Conservation (phyloP, 1,140 invertebrate genomes). For the Tigriopus japonicus region DNA sequence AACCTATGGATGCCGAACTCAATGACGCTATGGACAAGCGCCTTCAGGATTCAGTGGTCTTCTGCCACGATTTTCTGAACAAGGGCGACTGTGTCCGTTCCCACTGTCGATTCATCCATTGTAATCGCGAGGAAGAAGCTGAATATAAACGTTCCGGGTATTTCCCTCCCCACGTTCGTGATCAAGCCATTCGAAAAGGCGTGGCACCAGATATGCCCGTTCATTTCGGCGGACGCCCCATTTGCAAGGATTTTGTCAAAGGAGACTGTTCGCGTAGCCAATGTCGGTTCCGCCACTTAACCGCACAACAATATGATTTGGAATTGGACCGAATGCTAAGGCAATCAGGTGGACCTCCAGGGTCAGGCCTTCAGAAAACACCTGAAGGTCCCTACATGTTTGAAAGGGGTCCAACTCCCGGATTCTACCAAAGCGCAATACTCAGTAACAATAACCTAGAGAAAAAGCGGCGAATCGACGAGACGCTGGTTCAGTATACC, state of each 20-base stretch:
- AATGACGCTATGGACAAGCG: not conserved
- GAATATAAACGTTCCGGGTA: constrained; percentile 46
- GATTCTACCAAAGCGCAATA: too few species aligned
- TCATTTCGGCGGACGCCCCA: constrained; percentile 30
- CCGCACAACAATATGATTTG: not conserved
- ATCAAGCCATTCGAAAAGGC: constrained; percentile 21
- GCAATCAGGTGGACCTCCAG: not conserved
- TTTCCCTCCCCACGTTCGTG: constrained; percentile 37
- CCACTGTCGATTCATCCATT: constrained; percentile 54
- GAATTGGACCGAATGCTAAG: not conserved
- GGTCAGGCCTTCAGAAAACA: not conserved
- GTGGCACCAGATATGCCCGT: constrained; percentile 18
- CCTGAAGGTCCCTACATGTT: too few species aligned
- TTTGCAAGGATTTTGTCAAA: constrained; percentile 57
- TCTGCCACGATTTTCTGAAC: constrained; percentile 70
- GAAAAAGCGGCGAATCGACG: too few species aligned
- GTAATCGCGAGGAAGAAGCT: constrained; percentile 52
- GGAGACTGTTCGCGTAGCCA: constrained; percentile 23
- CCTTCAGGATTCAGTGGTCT: constrained; percentile 32
- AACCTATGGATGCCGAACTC: not conserved
- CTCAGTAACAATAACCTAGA: too few species aligned
- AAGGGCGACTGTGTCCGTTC: constrained; percentile 38
- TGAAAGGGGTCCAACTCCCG: too few species aligned
- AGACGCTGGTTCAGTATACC: too few species aligned
- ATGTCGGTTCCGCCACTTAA: not conserved